Conservation (phyloP, 2,797 vertebrate species). For the Molossus alvarezi region DNA sequence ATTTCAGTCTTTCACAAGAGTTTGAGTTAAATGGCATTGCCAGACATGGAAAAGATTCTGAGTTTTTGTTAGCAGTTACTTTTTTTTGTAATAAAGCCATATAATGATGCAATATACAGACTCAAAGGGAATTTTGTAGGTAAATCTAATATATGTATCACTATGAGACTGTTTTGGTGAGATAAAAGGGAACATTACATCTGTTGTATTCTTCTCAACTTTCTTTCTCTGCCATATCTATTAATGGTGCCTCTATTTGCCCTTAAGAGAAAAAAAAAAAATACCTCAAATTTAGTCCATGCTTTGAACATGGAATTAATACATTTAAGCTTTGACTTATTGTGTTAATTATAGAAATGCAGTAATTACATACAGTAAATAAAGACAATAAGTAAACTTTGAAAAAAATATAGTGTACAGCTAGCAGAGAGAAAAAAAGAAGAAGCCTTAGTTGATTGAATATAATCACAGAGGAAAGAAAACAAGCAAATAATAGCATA, state of each 20-base stretch:
- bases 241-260: neutral
- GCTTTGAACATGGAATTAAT: neutral
- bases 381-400: neutral
- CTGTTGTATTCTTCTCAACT: neutral
- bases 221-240: neutral
- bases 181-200: neutral
- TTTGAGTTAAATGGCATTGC: conserved; percentile 1
- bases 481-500: neutral
- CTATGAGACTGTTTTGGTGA: neutral
- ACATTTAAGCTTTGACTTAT: neutral
- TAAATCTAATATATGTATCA: neutral
- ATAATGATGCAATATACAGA: neutral
- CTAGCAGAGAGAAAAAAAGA: neutral
- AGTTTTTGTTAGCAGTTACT: neutral
- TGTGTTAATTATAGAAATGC: neutral
- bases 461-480: neutral
- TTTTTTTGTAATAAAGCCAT: neutral
- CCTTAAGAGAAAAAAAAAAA: neutral
- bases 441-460: neutral
- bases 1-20: neutral
- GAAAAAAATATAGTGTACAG: neutral
- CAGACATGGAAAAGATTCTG: neutral
- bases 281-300: neutral
- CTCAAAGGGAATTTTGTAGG: neutral
- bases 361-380: neutral